Percentiles rank a stretch among this genome's conserved stretches.
Evolutionary conservation across 2,888 invertebrate species (phyloP).

Genomic region (Dromius quadrimaculatus): DNA sequence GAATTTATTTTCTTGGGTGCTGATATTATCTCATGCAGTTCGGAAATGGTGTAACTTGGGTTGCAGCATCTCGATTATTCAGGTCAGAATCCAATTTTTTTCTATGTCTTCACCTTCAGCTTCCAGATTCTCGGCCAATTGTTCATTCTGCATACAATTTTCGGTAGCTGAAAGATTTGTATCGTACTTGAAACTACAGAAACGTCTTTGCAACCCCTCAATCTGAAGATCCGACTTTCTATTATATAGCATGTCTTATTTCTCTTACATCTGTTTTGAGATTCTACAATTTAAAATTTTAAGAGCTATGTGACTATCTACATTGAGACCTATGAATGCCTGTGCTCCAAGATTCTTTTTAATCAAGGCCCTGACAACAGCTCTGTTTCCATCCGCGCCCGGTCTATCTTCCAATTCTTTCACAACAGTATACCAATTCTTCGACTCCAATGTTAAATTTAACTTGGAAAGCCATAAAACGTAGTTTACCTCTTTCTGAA

Average conservation of each 20-base stretch:
- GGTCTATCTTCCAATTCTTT: constrained; percentile 54
- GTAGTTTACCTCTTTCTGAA: constrained; percentile 55
- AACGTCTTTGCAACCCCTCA: constrained; percentile 53
- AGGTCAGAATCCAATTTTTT: constrained; percentile 16
- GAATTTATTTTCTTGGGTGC: neutral
- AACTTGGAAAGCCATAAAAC: constrained; percentile 57
- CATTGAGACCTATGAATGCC: constrained; percentile 57
- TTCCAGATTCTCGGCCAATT: neutral
- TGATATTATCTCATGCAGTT: constrained; percentile 22
- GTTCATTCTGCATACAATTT: neutral
- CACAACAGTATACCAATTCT: neutral
- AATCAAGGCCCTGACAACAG: constrained; percentile 51
- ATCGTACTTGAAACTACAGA: constrained; percentile 45
- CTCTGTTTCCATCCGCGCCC: constrained; percentile 44
- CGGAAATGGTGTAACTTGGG: constrained; percentile 24
- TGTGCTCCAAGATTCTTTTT: constrained; percentile 58
- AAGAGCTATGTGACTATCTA: constrained; percentile 55
- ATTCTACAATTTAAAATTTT: constrained; percentile 57
- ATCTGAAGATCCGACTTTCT: neutral
- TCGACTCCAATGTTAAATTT: constrained; percentile 55
- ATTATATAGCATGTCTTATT: constrained; percentile 20
- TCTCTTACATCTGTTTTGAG: constrained; percentile 55
- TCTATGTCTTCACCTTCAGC: constrained; percentile 22
- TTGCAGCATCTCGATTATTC: constrained; percentile 4
- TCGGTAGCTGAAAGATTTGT: neutral